Evolutionary conservation across 2,797 vertebrate species (phyloP).

Genomic region (Prionace glauca): DNA sequence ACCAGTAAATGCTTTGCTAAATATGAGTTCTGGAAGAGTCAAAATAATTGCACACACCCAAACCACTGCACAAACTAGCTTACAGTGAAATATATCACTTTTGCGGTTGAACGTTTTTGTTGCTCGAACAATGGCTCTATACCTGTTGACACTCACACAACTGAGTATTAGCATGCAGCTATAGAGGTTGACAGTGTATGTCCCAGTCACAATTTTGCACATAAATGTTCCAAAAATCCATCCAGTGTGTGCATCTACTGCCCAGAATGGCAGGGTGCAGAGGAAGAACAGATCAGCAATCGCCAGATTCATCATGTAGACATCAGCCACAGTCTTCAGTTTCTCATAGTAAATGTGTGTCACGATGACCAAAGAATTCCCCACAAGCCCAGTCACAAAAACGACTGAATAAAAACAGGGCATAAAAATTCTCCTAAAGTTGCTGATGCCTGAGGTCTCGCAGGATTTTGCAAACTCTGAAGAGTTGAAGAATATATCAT

Average conservation of each 20-base stretch:
- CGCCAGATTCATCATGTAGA: slow-evolving; percentile 54
- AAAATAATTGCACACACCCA: slow-evolving; percentile 50
- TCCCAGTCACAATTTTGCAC: slow-evolving; percentile 46
- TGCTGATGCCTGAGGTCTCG: background rate
- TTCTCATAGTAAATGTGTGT: slow-evolving; percentile 51
- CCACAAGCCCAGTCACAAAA: slow-evolving; percentile 49
- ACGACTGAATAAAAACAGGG: slow-evolving; percentile 47
- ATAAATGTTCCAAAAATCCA: slow-evolving; percentile 48
- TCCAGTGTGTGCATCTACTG: slow-evolving; percentile 43
- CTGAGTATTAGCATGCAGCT: slow-evolving; percentile 54
- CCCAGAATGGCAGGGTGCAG: slow-evolving; percentile 54
- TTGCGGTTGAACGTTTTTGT: slow-evolving; percentile 48
- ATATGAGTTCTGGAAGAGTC: slow-evolving; percentile 50
- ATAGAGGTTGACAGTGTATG: slow-evolving; percentile 54
- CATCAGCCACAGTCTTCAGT: slow-evolving; percentile 48
- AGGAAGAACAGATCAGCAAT: slow-evolving; percentile 54
- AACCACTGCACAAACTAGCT: slow-evolving; percentile 42
- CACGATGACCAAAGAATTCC: slow-evolving; percentile 51
- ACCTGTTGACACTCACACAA: slow-evolving; percentile 52
- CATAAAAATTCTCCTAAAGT: slow-evolving; percentile 48
- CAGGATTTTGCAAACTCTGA: background rate
- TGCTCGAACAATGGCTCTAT: slow-evolving; percentile 50
- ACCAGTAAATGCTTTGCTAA: background rate
- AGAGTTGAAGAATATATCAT: background rate
- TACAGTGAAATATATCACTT: slow-evolving; percentile 43